phyloP scores from a whole-genome alignment of 2,113 vertebrate species.

The Toxotes jaculatrix region DNA sequence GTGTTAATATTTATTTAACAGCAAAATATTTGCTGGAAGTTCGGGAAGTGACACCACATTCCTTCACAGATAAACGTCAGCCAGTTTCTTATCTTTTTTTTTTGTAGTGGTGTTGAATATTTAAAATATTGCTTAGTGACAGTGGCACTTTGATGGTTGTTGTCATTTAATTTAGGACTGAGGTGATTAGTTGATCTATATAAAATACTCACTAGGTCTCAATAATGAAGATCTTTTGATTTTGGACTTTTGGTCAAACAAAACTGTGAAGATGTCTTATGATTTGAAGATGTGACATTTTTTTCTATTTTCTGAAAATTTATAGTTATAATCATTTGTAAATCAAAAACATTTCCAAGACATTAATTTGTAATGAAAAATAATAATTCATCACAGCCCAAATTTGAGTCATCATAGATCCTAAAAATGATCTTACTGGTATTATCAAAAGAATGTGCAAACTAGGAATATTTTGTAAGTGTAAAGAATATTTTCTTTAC shows the following conservation, averaged over 20 bases:
- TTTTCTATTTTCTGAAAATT: not conserved
- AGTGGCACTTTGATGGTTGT: not conserved
- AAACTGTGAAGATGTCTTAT: not conserved
- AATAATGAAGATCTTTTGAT: not conserved
- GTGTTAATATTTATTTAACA: slow-evolving; percentile 4
- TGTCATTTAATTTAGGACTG: not conserved
- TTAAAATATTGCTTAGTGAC: not conserved
- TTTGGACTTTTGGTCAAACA: not conserved
- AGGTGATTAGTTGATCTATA: not conserved
- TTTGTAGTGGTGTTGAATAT: not conserved
- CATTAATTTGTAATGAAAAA: not conserved
- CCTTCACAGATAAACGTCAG: too few relatives aligned
- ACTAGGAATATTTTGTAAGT: too few relatives aligned
- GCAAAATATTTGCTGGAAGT: not conserved
- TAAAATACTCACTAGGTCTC: not conserved
- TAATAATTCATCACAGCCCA: not conserved
- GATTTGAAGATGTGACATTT: too few relatives aligned
- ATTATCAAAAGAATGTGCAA: not conserved
- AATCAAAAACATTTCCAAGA: not conserved
- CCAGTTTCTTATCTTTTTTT: not conserved
- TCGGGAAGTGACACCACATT: not conserved
- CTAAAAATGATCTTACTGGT: not conserved
- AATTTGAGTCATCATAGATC: not conserved
- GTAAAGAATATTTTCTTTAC: not conserved
- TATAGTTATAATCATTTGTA: not conserved